Conservation (phyloP, 37 sponge, comb jelly and placozoan species). For the Axinella damicornis region DNA sequence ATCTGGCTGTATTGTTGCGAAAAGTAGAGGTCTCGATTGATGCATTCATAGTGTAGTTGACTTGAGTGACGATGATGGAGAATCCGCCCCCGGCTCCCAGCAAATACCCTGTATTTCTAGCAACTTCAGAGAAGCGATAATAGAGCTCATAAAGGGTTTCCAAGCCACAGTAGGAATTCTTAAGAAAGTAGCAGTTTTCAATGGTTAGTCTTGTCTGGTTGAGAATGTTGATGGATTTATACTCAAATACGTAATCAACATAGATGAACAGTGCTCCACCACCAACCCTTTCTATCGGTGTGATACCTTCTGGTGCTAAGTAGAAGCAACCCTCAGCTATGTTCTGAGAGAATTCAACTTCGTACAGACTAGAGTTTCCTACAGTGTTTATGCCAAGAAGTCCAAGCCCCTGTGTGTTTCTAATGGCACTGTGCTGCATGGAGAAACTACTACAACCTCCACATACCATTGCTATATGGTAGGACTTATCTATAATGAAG, state of each 20-base stretch:
- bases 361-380: conserved; percentile 24
- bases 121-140: neutral
- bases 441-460: conserved; percentile 19
- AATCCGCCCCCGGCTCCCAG: conserved; percentile 70
- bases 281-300: conserved; percentile 9
- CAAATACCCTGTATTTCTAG: neutral
- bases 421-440: neutral
- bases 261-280: conserved; percentile 47
- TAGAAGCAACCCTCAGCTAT: conserved; percentile 7
- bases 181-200: conserved; percentile 17
- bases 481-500: neutral
- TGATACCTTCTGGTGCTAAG: neutral
- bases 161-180: conserved; percentile 51
- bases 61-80: conserved; percentile 36
- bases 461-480: conserved; percentile 12
- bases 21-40: conserved; percentile 14
- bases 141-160: neutral
- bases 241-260: conserved; percentile 13
- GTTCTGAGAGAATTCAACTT: conserved; percentile 2
- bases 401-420: conserved; percentile 43
- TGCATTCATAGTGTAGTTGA: conserved; percentile 21
- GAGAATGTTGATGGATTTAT: neutral
- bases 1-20: conserved; percentile 39
- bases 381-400: conserved; percentile 44
- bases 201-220: neutral